Conservation (phyloP, 2,888 invertebrate genomes). For the Coenonympha glycerion region DNA sequence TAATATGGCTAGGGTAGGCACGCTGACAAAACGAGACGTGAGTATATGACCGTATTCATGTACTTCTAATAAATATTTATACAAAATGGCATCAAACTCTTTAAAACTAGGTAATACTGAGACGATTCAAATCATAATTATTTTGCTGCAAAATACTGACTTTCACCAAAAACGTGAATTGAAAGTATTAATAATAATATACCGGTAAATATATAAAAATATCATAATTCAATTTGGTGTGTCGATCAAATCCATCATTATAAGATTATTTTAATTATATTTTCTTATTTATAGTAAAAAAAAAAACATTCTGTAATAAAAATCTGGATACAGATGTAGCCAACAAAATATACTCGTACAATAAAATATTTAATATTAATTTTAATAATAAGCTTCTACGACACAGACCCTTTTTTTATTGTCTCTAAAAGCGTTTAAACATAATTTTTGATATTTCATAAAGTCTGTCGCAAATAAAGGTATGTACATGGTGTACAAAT, state of each 20-base stretch:
- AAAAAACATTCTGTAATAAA: neutral
- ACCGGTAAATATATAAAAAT: constrained; percentile 24
- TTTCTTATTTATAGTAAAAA: neutral
- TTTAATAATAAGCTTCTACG: constrained; percentile 39
- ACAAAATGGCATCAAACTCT: constrained; percentile 64
- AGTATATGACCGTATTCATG: neutral
- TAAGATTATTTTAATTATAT: no score
- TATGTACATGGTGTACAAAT: constrained; percentile 36
- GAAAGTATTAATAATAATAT: constrained; percentile 23
- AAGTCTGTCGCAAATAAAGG: constrained; percentile 26
- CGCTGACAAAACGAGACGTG: no score
- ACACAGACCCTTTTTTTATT: constrained; percentile 50
- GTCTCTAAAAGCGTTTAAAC: constrained; percentile 17
- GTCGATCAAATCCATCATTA: constrained; percentile 22
- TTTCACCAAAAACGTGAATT: constrained; percentile 21
- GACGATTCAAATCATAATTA: constrained; percentile 37
- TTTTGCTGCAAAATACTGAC: constrained; percentile 28
- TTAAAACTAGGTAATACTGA: constrained; percentile 62
- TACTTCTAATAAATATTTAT: constrained; percentile 6
- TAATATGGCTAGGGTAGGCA: no score
- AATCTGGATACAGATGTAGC: neutral
- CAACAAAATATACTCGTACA: neutral
- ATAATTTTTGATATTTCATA: constrained; percentile 3
- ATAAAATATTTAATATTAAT: neutral
- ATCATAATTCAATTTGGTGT: constrained; percentile 16